phyloP scores from a whole-genome alignment of 1,140 invertebrate genomes.

The Cherax quadricarinatus region DNA sequence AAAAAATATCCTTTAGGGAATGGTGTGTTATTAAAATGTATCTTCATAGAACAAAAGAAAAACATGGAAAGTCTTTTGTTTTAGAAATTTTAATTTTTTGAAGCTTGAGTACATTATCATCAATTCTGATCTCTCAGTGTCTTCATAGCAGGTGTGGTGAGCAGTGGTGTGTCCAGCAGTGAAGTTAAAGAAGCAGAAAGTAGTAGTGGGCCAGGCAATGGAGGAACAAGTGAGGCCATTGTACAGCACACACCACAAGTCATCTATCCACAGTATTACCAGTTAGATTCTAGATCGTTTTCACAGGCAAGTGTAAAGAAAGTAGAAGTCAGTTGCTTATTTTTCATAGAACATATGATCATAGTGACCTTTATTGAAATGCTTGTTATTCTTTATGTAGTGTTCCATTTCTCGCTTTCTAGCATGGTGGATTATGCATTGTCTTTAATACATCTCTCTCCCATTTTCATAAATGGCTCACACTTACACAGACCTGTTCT shows the following conservation, averaged over 20 bases:
- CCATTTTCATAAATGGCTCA: too few species aligned
- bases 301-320: constrained; percentile 44
- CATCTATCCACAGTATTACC: constrained; percentile 61
- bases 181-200: constrained; percentile 29
- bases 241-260: constrained; percentile 46
- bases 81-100: neutral
- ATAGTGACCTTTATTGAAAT: neutral
- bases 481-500: too few species aligned
- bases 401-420: too few species aligned
- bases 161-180: constrained; percentile 27
- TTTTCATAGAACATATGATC: neutral
- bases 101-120: neutral
- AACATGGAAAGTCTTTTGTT: too few species aligned
- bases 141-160: constrained; percentile 14
- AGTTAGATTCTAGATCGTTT: constrained; percentile 44
- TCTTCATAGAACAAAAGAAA: too few species aligned
- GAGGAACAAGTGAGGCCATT: constrained; percentile 32
- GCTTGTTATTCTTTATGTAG: too few species aligned
- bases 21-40: too few species aligned
- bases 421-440: too few species aligned
- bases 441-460: too few species aligned
- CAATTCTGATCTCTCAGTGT: neutral
- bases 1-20: too few species aligned
- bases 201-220: neutral
- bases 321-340: neutral